Percentiles rank a stretch among this genome's conserved stretches.
Evolutionary conservation across 2,888 invertebrate species (phyloP).

Genomic region (Melinaea marsaeus): DNA sequence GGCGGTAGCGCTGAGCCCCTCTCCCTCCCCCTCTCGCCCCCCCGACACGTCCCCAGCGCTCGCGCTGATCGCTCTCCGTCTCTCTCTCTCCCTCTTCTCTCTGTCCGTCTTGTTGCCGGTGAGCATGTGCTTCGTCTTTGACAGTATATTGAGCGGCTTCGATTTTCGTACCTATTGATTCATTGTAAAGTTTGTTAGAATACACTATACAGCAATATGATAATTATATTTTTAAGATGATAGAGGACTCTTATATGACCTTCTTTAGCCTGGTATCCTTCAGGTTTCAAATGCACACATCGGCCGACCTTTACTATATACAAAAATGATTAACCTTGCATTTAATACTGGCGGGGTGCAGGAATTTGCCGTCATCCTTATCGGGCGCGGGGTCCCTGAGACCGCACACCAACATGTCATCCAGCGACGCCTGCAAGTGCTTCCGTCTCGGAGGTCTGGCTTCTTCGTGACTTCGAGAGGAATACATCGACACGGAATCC

Average conservation of each 20-base stretch:
- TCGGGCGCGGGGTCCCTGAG: slow-evolving; percentile 47
- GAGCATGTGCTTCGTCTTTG: slow-evolving; percentile 58
- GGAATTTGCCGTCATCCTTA: slow-evolving; percentile 64
- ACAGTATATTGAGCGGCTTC: slow-evolving; percentile 59
- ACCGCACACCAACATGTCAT: slow-evolving; percentile 78
- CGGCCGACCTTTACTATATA: too few species aligned
- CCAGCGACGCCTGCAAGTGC: slow-evolving; percentile 74
- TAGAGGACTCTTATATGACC: too few species aligned
- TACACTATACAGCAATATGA: background rate
- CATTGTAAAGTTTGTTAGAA: background rate
- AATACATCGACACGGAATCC: slow-evolving; percentile 79
- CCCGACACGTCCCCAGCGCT: slow-evolving; percentile 70
- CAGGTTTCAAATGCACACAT: too few species aligned
- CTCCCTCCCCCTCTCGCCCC: slow-evolving; percentile 53
- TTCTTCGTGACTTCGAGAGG: slow-evolving; percentile 77
- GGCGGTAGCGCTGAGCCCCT: slow-evolving; percentile 70
- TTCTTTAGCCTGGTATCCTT: too few species aligned
- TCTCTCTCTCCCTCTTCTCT: slow-evolving; percentile 40
- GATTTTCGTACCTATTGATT: slow-evolving; percentile 58
- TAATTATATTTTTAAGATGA: too few species aligned
- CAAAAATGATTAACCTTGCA: slow-evolving; percentile 52
- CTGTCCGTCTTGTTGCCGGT: slow-evolving; percentile 43
- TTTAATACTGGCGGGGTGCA: slow-evolving; percentile 66
- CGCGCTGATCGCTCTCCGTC: slow-evolving; percentile 52
- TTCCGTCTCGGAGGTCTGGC: slow-evolving; percentile 52